These are phyloP conservation scores for Eristalis intricaria DNA, from an alignment of 2,888 invertebrate genomes.

Conservation along the genomic window DNA sequence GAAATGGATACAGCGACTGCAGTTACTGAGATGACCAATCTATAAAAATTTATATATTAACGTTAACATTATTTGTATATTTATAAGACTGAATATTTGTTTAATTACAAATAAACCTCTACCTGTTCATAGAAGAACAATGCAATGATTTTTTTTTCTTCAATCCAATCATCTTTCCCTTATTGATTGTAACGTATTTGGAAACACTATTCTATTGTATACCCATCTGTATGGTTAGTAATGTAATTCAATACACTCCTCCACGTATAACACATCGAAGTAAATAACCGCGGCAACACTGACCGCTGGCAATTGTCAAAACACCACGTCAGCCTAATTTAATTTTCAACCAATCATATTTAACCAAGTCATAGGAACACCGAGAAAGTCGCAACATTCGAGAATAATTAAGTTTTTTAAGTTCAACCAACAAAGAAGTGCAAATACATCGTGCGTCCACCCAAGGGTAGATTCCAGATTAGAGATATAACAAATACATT, in stretches of 20 bases:
- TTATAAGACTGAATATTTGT: too few relatives aligned
- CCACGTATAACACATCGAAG: not conserved
- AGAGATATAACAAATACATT: slow-evolving; percentile 2
- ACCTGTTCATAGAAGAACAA: too few relatives aligned
- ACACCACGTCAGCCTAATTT: slow-evolving; percentile 50
- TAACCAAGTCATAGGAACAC: slow-evolving; percentile 49
- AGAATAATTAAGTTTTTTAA: slow-evolving; percentile 29
- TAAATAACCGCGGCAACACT: slow-evolving; percentile 12
- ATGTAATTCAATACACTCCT: not conserved
- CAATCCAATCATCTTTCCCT: too few relatives aligned
- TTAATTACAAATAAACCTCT: too few relatives aligned
- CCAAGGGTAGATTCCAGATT: not conserved
- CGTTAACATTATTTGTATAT: too few relatives aligned
- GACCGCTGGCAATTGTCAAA: slow-evolving; percentile 6
- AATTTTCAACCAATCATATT: slow-evolving; percentile 44
- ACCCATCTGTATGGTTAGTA: not conserved
- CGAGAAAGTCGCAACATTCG: not conserved
- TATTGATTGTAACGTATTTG: too few relatives aligned
- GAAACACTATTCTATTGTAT: too few relatives aligned
- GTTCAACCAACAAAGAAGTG: not conserved
- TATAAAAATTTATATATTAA: too few relatives aligned
- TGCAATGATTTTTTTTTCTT: too few relatives aligned
- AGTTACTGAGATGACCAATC: not conserved
- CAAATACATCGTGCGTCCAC: slow-evolving; percentile 5
- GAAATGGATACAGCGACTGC: too few relatives aligned